phyloP scores from a whole-genome alignment of 2,797 vertebrate species.

The Alcedo quadribrachys region DNA sequence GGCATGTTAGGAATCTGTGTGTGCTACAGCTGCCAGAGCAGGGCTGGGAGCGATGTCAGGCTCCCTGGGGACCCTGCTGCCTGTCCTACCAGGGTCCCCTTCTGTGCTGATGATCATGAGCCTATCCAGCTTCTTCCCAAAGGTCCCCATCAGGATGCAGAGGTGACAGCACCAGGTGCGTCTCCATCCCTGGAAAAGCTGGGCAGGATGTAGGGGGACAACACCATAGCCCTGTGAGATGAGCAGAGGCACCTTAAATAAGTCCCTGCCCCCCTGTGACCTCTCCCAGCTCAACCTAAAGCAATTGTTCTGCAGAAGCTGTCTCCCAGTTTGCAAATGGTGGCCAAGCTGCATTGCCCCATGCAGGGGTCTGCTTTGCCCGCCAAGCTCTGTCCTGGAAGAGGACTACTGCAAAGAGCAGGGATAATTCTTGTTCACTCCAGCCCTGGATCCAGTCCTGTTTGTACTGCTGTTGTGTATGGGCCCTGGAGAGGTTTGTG shows the following conservation, averaged over 20 bases:
- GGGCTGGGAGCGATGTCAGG: rapidly evolving
- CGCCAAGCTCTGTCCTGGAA: too few species aligned
- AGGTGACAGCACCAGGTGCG: rapidly evolving
- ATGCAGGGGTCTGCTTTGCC: not conserved
- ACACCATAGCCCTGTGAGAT: not conserved
- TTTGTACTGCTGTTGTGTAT: rapidly evolving
- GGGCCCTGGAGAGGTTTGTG: not conserved
- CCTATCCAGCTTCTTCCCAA: not conserved
- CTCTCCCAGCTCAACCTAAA: rapidly evolving
- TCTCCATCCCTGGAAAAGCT: not conserved
- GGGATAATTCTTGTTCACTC: not conserved
- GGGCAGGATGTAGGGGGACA: not conserved
- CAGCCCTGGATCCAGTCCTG: not conserved
- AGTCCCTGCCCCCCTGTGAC: not conserved
- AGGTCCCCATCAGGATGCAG: rapidly evolving
- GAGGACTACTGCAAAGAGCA: too few species aligned
- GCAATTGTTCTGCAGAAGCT: not conserved
- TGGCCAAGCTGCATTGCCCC: not conserved
- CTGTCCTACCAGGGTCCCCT: rapidly evolving
- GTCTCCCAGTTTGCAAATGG: rapidly evolving
- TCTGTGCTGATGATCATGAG: not conserved
- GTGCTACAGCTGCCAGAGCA: not conserved
- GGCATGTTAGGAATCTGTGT: not conserved
- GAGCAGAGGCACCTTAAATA: not conserved
- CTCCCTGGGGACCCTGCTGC: not conserved